Base-by-base conservation (phyloP, 2,797 vertebrate genomes). In the Leuciscus waleckii region DNA sequence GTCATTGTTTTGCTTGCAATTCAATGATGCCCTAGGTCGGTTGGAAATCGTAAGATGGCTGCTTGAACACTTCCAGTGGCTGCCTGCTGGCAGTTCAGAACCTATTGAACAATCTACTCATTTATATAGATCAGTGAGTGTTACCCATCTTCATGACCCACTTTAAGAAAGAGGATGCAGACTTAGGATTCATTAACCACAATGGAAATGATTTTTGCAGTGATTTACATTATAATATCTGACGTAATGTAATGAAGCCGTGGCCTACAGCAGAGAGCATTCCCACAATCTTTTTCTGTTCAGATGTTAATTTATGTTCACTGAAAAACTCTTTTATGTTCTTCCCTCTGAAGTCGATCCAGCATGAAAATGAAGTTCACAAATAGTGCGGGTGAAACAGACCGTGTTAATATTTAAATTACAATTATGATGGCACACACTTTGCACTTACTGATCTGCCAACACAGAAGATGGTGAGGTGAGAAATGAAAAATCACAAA, bases 251-350 rank as follows among this genome's bases (percentile, higher is more conserved):
- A 82, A 82, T 82, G 68, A 73, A 82, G 51, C 68, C 23, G 7
- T 11, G 5, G 43, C 43, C 46, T 68, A 8, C 21, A 49, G 29
- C 79, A 82, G 17, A 61, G 17, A 71, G n/a, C 68, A 73, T 58
- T 82, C 37, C 54, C 37, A 43, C 10, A 73, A 82, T 63, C 7
- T 26, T 43, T 82, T 82, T 82, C 51, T 71, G 37, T 82, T 61
- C 39, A 61, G 39, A 82, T n/a, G 39, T 73, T 73, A 7, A 82
- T 73, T 82, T 73, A 43, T 32, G 69, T 26, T n/a, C 35, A 58
- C 37, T 29, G 37, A 71, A 21, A 29, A 29, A 58, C 67, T 82
- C 7, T 35, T 35, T 35, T 32, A 41, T 49, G 81, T 35, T 9
- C 39, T 41, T 32, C 29, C 61, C 7, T 65, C 7, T 81, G 17